These are phyloP conservation scores for Eupithecia vulgata DNA, from an alignment of 2,888 invertebrate species.

Conservation along the genomic window DNA sequence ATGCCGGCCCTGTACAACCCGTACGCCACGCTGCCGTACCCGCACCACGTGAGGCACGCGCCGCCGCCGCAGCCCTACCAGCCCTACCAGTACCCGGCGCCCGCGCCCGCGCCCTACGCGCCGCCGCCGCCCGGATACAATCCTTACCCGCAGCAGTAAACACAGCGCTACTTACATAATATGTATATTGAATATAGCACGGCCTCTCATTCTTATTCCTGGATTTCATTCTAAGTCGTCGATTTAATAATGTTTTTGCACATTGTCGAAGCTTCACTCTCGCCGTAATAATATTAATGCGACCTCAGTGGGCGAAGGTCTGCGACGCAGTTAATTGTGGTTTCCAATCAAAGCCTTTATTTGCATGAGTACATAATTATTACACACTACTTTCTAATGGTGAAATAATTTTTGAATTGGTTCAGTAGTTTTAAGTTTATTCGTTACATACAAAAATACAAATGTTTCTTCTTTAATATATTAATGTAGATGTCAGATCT, in stretches of 20 bases:
- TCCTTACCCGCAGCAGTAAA: conserved; percentile 6
- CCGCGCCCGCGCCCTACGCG: conserved; percentile 65
- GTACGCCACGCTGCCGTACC: conserved; percentile 93
- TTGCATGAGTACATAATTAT: no score
- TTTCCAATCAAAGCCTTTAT: not conserved
- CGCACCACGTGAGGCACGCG: conserved; percentile 84
- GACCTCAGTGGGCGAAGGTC: not conserved
- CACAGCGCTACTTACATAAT: not conserved
- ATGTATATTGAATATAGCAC: no score
- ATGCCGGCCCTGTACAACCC: conserved; percentile 95
- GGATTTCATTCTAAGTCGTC: not conserved
- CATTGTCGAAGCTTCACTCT: not conserved
- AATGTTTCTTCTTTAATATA: no score
- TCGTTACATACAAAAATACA: no score
- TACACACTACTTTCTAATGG: no score
- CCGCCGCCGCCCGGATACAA: conserved; percentile 45
- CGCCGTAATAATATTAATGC: not conserved
- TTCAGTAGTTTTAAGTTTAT: no score
- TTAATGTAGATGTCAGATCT: no score
- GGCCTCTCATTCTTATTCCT: not conserved
- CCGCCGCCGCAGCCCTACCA: conserved; percentile 80
- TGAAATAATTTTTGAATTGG: no score
- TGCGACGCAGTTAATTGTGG: no score
- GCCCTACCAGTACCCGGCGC: conserved; percentile 76
- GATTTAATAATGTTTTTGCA: not conserved